Evolutionary conservation across 2,888 invertebrate species (phyloP).

Genomic region (Noctua pronuba): DNA sequence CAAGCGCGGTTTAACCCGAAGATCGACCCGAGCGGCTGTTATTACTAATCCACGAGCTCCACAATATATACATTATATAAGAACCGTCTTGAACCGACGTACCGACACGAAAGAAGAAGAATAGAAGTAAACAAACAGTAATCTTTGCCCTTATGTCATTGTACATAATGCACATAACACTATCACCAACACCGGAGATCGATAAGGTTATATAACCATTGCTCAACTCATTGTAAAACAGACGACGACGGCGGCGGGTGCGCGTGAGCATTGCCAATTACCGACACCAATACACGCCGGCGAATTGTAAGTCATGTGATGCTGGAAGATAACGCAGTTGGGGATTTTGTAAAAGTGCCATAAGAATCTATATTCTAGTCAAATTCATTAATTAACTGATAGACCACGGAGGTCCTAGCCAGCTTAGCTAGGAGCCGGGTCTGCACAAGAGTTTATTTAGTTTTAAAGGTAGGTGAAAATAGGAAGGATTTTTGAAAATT

Average conservation of each 20-base stretch:
- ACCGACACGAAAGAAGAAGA: not conserved
- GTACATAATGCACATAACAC: constrained; percentile 7
- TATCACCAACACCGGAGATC: constrained; percentile 31
- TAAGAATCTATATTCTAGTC: not conserved
- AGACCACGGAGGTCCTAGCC: too few relatives aligned
- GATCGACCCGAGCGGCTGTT: too few relatives aligned
- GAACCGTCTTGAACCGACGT: too few relatives aligned
- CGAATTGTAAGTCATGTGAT: constrained; percentile 13
- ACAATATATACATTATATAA: too few relatives aligned
- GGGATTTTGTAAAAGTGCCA: not conserved
- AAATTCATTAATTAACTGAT: too few relatives aligned
- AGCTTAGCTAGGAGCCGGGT: too few relatives aligned
- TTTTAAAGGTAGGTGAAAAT: too few relatives aligned
- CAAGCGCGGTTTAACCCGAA: too few relatives aligned
- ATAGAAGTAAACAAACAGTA: not conserved
- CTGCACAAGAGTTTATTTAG: too few relatives aligned
- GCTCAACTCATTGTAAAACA: constrained; percentile 63
- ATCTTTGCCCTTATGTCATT: not conserved
- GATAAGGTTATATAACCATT: constrained; percentile 59
- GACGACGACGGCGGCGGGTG: constrained; percentile 20
- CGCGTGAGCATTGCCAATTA: constrained; percentile 59
- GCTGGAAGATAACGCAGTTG: not conserved
- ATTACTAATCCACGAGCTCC: too few relatives aligned
- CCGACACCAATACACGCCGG: constrained; percentile 43
- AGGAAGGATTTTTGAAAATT: too few relatives aligned